phyloP scores from a whole-genome alignment of 1,140 invertebrate genomes.

The Solenopsis invicta region DNA sequence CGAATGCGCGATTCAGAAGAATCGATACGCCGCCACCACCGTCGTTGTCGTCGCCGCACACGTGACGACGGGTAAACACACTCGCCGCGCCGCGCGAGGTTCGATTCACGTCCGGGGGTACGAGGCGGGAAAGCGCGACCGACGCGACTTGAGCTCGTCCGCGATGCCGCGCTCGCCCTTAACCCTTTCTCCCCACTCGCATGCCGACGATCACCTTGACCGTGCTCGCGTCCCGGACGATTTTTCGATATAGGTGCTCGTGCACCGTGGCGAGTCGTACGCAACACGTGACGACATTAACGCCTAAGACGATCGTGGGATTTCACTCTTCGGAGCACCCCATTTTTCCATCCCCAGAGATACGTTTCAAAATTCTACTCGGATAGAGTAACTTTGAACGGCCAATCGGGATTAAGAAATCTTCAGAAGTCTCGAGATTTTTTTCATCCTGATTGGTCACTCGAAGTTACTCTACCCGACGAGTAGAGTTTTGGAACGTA shows the following conservation, averaged over 20 bases:
- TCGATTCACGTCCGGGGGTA: slow-evolving; percentile 12
- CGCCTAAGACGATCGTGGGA: background rate
- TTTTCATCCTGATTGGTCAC: too few species aligned
- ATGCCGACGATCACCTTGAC: background rate
- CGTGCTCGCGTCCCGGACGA: background rate
- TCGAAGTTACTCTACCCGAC: too few species aligned
- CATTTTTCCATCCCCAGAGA: too few species aligned
- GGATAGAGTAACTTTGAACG: too few species aligned
- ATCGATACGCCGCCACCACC: slow-evolving; percentile 28
- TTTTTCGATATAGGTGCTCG: background rate
- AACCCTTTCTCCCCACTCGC: background rate
- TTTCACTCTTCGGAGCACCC: background rate
- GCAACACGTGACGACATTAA: background rate
- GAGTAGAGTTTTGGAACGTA: too few species aligned
- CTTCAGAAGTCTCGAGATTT: too few species aligned
- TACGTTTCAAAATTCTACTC: too few species aligned
- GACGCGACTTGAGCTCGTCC: slow-evolving; percentile 46
- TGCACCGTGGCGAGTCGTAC: background rate
- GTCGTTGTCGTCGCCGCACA: background rate
- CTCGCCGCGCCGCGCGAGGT: background rate
- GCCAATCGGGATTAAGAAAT: too few species aligned
- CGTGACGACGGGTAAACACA: slow-evolving; percentile 53
- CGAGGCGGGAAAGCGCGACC: slow-evolving; percentile 41
- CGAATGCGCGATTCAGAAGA: slow-evolving; percentile 25
- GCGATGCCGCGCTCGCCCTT: slow-evolving; percentile 4